Base-by-base conservation (phyloP, 2,888 invertebrate genomes). In the Rhogogaster chlorosoma region DNA sequence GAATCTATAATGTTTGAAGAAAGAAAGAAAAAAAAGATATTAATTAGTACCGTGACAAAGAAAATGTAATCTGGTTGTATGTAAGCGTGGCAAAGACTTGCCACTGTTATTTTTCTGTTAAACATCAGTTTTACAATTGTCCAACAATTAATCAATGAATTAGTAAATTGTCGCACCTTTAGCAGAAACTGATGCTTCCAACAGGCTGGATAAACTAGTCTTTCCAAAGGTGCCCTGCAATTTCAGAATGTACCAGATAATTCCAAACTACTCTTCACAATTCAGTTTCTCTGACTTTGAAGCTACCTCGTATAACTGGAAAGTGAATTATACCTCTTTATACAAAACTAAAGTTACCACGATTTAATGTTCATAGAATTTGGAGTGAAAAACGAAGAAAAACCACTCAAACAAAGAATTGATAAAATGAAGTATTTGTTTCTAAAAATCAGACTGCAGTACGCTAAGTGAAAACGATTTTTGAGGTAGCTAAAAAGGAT, bases 191-290 rank as follows among this genome's bases (percentile, higher is more conserved):
- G 93, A 93, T 83, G 93, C 93, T 90, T 93, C 93, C 89, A 93
- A 87, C n/a, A 93, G 92, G 89, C 93, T 93, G 90, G 93, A 93
- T 87, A 93, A 93, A 86, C 93, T 93, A 87, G 93, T 93, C 88
- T 93, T 93, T 91, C 92, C 93, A 89, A 91, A 91, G 42, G 87
- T 91, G 36, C 87, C 91, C 93, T 93, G 92, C 57, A 93, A 83
- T 83, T 67, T 64, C 18, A 67, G 67, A 83, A 67, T 32, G 67
- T 57, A 15, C 5, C 83, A 83, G 38, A 38, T 57, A 32, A 80
- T 61, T 12, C 22, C 18, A 61, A 80, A 80, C 38, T 61, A 6
- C n/a, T 38, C 5, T n/a, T 61, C 49, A 49, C 49, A 49, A 49
- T 53, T 45, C 32, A 77, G 53, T 53, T 32, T 7, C 53, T n/a